These are phyloP conservation scores for Anguilla anguilla DNA, from an alignment of 2,797 vertebrate genomes.

Conservation along the genomic window DNA sequence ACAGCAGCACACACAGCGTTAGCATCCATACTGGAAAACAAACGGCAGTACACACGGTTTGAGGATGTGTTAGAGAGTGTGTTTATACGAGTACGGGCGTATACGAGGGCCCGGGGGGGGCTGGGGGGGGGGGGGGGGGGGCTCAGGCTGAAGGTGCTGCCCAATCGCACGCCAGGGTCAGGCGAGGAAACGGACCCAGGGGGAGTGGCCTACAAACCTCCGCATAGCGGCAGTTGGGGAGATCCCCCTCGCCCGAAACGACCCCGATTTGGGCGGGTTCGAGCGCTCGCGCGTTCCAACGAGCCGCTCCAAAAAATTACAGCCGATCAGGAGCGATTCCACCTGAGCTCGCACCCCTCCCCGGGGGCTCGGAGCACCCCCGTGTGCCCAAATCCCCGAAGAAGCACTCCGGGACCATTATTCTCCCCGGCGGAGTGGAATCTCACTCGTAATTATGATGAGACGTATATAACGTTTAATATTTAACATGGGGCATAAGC, in stretches of 20 bases:
- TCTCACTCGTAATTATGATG: background rate
- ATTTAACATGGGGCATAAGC: background rate
- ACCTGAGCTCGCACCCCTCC: background rate
- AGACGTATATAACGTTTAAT: background rate
- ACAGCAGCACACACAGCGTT: background rate
- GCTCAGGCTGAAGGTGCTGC: too few relatives aligned
- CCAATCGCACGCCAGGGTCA: background rate
- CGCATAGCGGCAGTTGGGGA: background rate
- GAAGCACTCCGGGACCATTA: background rate
- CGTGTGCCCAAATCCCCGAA: background rate
- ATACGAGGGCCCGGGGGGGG: too few relatives aligned
- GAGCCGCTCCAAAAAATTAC: background rate
- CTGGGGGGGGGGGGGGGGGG: too few relatives aligned
- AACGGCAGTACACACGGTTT: too few relatives aligned
- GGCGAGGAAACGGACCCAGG: background rate
- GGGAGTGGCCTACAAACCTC: background rate
- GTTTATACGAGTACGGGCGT: too few relatives aligned
- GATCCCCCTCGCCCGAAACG: background rate
- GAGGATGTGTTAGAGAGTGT: too few relatives aligned
- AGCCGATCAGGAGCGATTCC: background rate
- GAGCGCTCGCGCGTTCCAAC: background rate
- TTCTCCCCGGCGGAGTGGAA: background rate
- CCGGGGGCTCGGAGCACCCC: background rate
- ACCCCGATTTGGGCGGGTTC: background rate
- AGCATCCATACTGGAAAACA: background rate